These are phyloP conservation scores for Varanus komodoensis DNA, from an alignment of 2,113 vertebrate genomes.

Conservation along the genomic window DNA sequence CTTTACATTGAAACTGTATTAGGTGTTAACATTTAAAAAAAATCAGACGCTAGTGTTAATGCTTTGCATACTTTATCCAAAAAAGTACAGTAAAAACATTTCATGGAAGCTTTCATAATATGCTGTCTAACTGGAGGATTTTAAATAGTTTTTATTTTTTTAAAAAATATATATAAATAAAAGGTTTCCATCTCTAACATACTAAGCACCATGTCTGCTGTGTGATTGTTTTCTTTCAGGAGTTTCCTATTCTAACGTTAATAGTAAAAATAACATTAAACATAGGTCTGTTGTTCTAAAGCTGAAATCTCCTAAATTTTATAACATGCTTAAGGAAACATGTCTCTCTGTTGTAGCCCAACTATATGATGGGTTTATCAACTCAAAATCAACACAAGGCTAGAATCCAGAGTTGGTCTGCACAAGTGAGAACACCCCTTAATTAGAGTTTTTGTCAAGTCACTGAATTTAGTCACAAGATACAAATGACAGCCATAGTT, in stretches of 20 bases:
- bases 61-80: slow-evolving; percentile 68
- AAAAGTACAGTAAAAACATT: slow-evolving; percentile 38
- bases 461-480: neutral
- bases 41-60: slow-evolving; percentile 70
- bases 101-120: slow-evolving; percentile 41
- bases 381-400: neutral
- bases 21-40: slow-evolving; percentile 82
- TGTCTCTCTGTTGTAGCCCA: too few relatives aligned
- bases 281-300: too few relatives aligned
- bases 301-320: neutral
- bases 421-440: neutral
- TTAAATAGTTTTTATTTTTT: slow-evolving; percentile 49
- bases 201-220: slow-evolving; percentile 17
- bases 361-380: too few relatives aligned
- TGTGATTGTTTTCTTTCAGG: slow-evolving; percentile 3
- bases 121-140: slow-evolving; percentile 42
- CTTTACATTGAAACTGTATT: slow-evolving; percentile 86
- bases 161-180: slow-evolving; percentile 34
- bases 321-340: neutral
- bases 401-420: neutral
- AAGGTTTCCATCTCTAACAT: slow-evolving; percentile 29
- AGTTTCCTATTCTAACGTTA: neutral
- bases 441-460: neutral
- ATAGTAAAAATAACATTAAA: too few relatives aligned
- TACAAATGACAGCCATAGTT: neutral